Percentiles rank a stretch among this genome's conserved stretches.
phyloP scores from a whole-genome alignment of 2,113 vertebrate species.

The Misgurnus mizolepis region DNA sequence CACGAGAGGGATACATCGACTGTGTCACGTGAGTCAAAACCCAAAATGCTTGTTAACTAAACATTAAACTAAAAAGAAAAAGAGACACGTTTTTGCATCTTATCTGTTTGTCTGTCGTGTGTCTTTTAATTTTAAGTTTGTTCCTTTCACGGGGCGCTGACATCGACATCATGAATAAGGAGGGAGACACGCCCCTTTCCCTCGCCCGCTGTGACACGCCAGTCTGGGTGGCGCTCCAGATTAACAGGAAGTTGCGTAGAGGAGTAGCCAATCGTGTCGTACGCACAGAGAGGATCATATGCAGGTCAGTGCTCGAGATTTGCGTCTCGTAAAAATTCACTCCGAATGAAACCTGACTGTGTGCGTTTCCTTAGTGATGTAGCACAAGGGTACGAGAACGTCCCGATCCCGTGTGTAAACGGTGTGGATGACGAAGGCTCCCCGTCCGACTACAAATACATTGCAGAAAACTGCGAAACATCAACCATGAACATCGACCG shows the following conservation, averaged over 20 bases:
- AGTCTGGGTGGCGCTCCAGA: slow-evolving; percentile 88
- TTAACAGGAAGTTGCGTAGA: slow-evolving; percentile 86
- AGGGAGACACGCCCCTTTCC: slow-evolving; percentile 86
- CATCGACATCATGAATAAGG: slow-evolving; percentile 85
- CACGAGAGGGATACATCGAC: slow-evolving; percentile 85
- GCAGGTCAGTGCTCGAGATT: slow-evolving; percentile 71
- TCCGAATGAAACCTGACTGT: not conserved
- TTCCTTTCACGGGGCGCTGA: slow-evolving; percentile 89
- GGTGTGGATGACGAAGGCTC: slow-evolving; percentile 86
- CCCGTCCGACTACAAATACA: slow-evolving; percentile 90
- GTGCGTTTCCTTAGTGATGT: slow-evolving; percentile 75
- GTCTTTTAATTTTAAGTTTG: slow-evolving; percentile 69
- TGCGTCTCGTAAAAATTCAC: not conserved
- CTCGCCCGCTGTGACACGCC: slow-evolving; percentile 82
- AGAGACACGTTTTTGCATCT: not conserved
- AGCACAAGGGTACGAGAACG: slow-evolving; percentile 89
- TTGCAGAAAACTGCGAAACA: slow-evolving; percentile 91
- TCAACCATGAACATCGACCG: slow-evolving; percentile 94
- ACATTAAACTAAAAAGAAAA: too few species aligned
- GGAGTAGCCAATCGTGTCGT: slow-evolving; percentile 83
- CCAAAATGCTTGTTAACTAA: too few species aligned
- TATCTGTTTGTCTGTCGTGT: not conserved
- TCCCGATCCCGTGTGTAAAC: slow-evolving; percentile 90
- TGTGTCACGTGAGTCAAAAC: slow-evolving; percentile 83
- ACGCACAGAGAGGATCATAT: slow-evolving; percentile 87